Conservation (phyloP, 2,797 vertebrate species). For the Ceyx erithaca region DNA sequence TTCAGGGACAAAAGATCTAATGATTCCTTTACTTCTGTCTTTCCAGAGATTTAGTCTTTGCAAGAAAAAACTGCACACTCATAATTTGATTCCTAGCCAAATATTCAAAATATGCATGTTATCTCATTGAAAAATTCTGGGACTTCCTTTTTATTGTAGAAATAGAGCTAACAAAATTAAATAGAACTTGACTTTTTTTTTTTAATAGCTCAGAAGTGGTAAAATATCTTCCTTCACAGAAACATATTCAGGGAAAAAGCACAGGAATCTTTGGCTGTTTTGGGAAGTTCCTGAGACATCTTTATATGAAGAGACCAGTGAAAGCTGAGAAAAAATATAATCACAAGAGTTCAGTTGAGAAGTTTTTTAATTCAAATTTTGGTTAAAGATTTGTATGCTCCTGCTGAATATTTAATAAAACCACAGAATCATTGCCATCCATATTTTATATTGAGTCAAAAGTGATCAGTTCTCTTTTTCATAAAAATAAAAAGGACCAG, state of each 20-base stretch:
- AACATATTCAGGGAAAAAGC: neutral
- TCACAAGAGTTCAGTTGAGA: neutral
- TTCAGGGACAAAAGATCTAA: neutral
- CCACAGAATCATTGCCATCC: neutral
- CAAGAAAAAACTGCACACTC: neutral
- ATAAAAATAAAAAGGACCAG: neutral
- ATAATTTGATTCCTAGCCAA: neutral
- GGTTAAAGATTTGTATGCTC: neutral
- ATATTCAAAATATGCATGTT: neutral
- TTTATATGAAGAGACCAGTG: neutral
- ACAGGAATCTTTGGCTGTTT: neutral
- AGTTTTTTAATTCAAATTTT: neutral
- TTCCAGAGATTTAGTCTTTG: neutral
- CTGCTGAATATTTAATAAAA: neutral
- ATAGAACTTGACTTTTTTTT: neutral
- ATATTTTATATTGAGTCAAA: neutral
- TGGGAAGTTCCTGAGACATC: neutral
- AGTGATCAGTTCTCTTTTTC: neutral
- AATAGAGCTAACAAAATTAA: neutral
- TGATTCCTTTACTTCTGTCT: neutral
- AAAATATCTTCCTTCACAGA: neutral
- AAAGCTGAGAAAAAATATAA: constrained; percentile 7
- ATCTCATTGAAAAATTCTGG: neutral
- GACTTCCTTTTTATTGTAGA: neutral
- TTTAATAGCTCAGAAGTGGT: neutral